Evolutionary conservation across 1,140 invertebrate genomes (phyloP), one percentile per base, ranked within the genome.

Genomic region (Asobara japonica): DNA sequence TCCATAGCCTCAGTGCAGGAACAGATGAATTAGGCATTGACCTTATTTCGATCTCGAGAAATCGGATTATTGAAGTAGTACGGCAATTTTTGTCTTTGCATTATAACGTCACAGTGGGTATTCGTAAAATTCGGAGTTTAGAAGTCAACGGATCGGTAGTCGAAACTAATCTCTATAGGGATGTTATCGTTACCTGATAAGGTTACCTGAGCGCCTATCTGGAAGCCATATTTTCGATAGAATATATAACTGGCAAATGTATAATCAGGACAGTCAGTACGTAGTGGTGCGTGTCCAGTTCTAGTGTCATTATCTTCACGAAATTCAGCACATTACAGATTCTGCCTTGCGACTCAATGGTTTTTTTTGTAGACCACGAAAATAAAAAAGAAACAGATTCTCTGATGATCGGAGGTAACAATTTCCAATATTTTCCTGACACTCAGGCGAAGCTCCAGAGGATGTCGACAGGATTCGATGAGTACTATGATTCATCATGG

Each of bases 401-500:
- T 20, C 7, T 16, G 16, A 30, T 60, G 61, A 69, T 74, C 65
- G 64, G 56, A 7, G 73, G 68, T 33, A 65, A 56, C 11, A 41
- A 60, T 45, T 74, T 45, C 60, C 41, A 56, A 68, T 45, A 62
- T 66, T 48, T 70, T 29, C 31, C 60, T 60, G 67, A 36, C n/a
- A 67, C 18, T 56, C 65, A 69, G 38, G 33, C 56, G 36, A 64
- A 13, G 30, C 20, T 45, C 45, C 16, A 38, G 16, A 68, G 36
- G 60, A 86, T 86, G 85, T 75, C 82, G 64, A 78, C 82, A 22
- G 82, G 82, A 74, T 88, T 85, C 69, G 86, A 91, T 75, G 91
- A 92, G 71, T 89, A 87, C 73, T 92, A 92, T 77, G 91, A 93
- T 77, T 87, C 89, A 75, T 89, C 89, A 74, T 93, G 92, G 91